These are phyloP conservation scores for Coryphaenoides rupestris DNA, from an alignment of 2,113 vertebrate species.

Conservation along the genomic window DNA sequence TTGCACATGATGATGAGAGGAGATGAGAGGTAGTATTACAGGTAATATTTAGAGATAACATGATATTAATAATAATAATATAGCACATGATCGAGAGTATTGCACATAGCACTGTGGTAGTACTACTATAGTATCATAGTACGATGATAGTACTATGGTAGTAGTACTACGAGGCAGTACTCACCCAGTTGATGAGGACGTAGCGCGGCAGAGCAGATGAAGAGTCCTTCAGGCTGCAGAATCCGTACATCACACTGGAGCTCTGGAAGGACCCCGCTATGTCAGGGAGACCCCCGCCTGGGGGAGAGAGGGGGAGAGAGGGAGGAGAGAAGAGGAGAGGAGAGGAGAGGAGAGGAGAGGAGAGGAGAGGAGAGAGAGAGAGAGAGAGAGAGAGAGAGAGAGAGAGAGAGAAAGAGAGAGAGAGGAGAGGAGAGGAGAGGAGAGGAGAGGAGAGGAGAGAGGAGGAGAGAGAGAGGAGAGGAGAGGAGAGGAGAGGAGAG, in stretches of 20 bases:
- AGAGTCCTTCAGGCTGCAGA: constrained; percentile 95
- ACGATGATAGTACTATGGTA: not conserved
- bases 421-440: not conserved
- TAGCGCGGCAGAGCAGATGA: constrained; percentile 88
- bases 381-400: not conserved
- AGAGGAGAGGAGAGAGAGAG: not conserved
- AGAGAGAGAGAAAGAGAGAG: not conserved
- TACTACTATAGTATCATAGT: too few relatives aligned
- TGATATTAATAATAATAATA: too few relatives aligned
- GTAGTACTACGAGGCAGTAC: constrained; percentile 23
- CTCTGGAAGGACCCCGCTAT: constrained; percentile 88
- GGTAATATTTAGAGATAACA: too few relatives aligned
- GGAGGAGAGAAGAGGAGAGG: not conserved
- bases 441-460: not conserved
- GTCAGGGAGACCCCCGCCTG: constrained; percentile 89
- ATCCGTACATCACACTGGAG: constrained; percentile 95
- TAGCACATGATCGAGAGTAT: too few relatives aligned
- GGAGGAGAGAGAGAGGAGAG: not conserved
- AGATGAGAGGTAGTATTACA: too few relatives aligned
- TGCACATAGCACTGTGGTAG: too few relatives aligned
- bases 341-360: not conserved
- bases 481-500: not conserved
- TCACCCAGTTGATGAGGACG: constrained; percentile 98
- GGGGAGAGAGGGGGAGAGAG: constrained; percentile 6
- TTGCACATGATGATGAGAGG: too few relatives aligned